Percentiles rank a stretch among this genome's conserved stretches.
Conservation (phyloP, 2,797 vertebrate genomes). For the Bryconaethiops microstoma region DNA sequence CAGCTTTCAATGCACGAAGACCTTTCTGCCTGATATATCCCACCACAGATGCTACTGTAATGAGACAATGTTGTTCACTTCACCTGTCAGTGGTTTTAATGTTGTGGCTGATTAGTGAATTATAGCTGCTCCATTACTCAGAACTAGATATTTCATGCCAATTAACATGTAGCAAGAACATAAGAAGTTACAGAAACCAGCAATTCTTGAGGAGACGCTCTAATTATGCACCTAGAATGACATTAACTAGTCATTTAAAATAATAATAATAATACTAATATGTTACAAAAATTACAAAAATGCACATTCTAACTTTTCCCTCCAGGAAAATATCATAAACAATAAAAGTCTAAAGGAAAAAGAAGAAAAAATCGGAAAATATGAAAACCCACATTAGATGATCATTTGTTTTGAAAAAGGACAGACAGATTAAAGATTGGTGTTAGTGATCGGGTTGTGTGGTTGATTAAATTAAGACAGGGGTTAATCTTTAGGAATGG, state of each 20-base stretch:
- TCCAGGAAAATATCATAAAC: constrained; percentile 11
- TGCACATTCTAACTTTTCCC: neutral
- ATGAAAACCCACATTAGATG: neutral
- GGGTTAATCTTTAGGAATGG: constrained; percentile 70
- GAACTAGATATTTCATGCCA: neutral
- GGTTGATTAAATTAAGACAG: constrained; percentile 57
- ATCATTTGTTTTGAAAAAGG: constrained; percentile 49
- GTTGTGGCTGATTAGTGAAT: too few species aligned
- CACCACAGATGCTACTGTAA: too few species aligned
- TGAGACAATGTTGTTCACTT: too few species aligned
- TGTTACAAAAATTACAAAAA: too few species aligned
- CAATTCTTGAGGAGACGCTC: neutral
- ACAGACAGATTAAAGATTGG: constrained; percentile 65
- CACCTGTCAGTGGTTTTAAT: too few species aligned
- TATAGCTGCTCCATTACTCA: neutral
- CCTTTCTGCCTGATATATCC: too few species aligned
- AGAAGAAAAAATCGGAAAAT: neutral
- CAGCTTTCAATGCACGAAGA: too few species aligned
- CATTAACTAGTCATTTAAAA: neutral
- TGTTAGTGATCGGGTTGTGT: constrained; percentile 80
- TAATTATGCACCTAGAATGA: neutral
- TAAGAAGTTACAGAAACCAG: neutral
- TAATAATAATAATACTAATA: neutral
- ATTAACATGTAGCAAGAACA: neutral
- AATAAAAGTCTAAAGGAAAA: neutral